Base-by-base conservation (phyloP, 2,888 invertebrate genomes). In the Acronicta alni region DNA sequence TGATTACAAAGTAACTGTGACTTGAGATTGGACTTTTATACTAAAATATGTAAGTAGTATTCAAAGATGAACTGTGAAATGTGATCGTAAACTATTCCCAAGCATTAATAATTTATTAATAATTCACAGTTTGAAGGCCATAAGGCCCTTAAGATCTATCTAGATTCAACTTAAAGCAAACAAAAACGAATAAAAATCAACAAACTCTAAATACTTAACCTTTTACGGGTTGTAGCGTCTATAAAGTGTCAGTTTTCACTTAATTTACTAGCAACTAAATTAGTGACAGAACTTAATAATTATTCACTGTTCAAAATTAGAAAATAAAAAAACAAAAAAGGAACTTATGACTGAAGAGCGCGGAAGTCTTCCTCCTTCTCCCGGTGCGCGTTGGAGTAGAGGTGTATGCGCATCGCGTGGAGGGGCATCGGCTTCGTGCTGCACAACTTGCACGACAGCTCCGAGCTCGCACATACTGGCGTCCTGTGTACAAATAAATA, bases 391-490 rank as follows among this genome's bases (percentile, higher is more conserved):
- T 84, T 84, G 51, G 94, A 93, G 73, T 89, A 91, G 14, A 95
- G 87, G 71, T 95, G 95, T 26, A 90, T 89, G 55, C 95, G 94
- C 85, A 95, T 89, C 2, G 90, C 84, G 56, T 90, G 90, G 35
- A 91, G 73, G 6, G 93, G 85, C 85, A 86, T 84, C 0, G 93
- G 77, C 10, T 72, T 72, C 0, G 90, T 85, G 18, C 83, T 76
- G 79, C 95, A 95, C 23, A 95, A 79, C 75, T 89, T 90, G 83
- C 95, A 95, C 2, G 59, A 30, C 37, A 95, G 75, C 51, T 87
- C 83, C 16, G 59, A 38, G 16, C 71, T 77, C 5, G 89, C 84
- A 0, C 88, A 83, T 38, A 85, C 74, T 1, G 88, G 78, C 4
- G 90, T 79, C 66, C 93, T 92, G 82, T 18, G 17, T 26, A 39